Evolutionary conservation across 2,113 vertebrate genomes (phyloP).

Genomic region (Colinus virginianus): DNA sequence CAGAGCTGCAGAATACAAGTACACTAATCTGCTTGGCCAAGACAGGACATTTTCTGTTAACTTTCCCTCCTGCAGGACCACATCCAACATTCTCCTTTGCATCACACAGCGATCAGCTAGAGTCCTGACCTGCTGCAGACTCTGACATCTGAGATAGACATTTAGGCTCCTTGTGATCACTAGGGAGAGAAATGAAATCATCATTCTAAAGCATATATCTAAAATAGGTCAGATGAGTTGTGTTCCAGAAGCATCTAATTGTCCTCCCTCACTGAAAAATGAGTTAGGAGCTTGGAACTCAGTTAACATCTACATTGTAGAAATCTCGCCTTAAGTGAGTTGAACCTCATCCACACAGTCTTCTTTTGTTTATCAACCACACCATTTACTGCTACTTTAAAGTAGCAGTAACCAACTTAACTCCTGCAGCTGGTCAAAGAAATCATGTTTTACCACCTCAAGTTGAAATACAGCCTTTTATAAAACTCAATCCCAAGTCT

Average conservation of each 20-base stretch:
- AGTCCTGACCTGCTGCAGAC: not conserved
- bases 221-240: not conserved
- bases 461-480: not conserved
- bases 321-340: not conserved
- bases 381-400: not conserved
- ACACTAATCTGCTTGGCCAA: not conserved
- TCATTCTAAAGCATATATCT: not conserved
- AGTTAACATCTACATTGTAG: not conserved
- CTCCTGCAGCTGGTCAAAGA: not conserved
- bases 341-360: not conserved
- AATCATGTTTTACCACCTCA: not conserved
- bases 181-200: not conserved
- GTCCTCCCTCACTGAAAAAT: not conserved
- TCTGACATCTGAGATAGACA: slow-evolving; percentile 31
- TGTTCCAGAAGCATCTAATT: not conserved
- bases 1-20: not conserved
- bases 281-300: not conserved
- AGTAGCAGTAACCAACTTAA: not conserved
- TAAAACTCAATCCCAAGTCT: not conserved
- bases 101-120: not conserved
- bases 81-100: not conserved
- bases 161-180: slow-evolving; percentile 19
- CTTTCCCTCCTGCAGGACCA: not conserved
- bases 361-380: not conserved
- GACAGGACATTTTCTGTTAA: not conserved